phyloP scores from a whole-genome alignment of 2,113 vertebrate genomes.

The Otis tarda region DNA sequence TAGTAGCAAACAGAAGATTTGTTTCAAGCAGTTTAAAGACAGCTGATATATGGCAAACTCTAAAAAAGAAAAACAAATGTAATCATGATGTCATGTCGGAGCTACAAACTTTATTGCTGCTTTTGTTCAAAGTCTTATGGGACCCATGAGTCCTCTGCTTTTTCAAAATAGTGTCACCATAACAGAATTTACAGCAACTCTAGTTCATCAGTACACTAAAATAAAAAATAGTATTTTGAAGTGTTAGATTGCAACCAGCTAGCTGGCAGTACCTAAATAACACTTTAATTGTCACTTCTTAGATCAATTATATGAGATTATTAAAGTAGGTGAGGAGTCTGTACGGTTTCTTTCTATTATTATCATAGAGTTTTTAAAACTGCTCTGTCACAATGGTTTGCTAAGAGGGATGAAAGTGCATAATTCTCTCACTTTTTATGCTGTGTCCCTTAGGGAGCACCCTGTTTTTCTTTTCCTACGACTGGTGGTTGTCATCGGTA shows the following conservation, averaged over 20 bases:
- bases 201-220: not conserved
- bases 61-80: not conserved
- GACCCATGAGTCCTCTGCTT: not conserved
- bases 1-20: not conserved
- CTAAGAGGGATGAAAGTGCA: not conserved
- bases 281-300: not conserved
- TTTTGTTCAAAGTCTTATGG: not conserved
- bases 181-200: not conserved
- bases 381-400: not conserved
- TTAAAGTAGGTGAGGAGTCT: not conserved
- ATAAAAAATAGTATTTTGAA: not conserved
- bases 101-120: not conserved
- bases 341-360: not conserved
- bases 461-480: not conserved
- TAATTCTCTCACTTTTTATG: not conserved
- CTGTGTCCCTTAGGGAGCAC: not conserved
- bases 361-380: not conserved
- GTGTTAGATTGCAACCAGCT: not conserved
- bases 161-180: not conserved
- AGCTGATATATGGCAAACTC: not conserved
- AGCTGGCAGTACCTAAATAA: not conserved
- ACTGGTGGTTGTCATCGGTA: not conserved
- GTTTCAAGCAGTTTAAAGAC: not conserved
- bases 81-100: not conserved
- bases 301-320: not conserved